Evolutionary conservation across 2,113 vertebrate species (phyloP), one percentile per base, ranked within the genome.

Genomic region (Manacus vitellinus): DNA sequence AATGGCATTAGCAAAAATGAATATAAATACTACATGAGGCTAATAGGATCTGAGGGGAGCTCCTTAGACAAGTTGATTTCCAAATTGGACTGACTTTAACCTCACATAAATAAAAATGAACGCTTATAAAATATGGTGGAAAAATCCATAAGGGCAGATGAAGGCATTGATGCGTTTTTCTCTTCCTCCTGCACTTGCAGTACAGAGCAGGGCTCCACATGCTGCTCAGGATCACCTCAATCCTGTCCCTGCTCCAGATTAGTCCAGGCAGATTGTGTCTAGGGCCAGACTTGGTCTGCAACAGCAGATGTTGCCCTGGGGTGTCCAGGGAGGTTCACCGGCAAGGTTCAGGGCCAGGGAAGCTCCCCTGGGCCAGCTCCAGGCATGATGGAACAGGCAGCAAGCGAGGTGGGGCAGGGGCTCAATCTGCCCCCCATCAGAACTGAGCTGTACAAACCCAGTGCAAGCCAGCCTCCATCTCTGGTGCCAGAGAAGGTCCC

Each of bases 21-120:
- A 96, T 72, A 96, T 94, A 91, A 96, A 97, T 93, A 66, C 80
- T 89, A 75, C 74, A 16, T 95, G 94, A 96, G 85, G 94, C 90
- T 97, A 94, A 97, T 85, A 73, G 90, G 93, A 97, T 95, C 85
- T 93, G 93, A 95, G 88, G 74, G 93, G 67, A 93, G 89, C 77
- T 82, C 59, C 89, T 94, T 71, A 95, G 95, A 96, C 88, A 91
- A 97, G 95, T 86, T 93, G 95, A 96, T 97, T 97, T 95, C 90
- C 96, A 97, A 97, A 97, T 85, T 68, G 90, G 92, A 91, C 88
- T 95, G 96, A 97, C 95, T 96, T 97, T 93, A 96, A 93, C 91
- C 90, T 89, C 92, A 94, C 91, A 95, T 94, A 96, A 94, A 96
- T 93, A 94, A 97, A 96, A 95, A 87, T 89, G 95, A 95, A 95